phyloP scores from a whole-genome alignment of 2,113 vertebrate species.

The Cheilinus undulatus region DNA sequence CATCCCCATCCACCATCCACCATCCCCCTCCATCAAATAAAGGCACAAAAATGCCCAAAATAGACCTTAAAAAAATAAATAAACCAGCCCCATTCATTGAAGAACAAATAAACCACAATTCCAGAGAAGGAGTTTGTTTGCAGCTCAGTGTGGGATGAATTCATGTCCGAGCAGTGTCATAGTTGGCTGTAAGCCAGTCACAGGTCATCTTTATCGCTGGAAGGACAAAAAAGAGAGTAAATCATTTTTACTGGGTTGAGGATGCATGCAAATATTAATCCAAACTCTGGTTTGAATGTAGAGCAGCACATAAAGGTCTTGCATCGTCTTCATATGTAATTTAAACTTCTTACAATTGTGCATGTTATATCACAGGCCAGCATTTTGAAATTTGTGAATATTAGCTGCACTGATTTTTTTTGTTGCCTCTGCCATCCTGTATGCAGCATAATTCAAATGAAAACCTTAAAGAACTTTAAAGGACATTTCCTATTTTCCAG shows the following conservation, averaged over 20 bases:
- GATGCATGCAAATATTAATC: constrained; percentile 13
- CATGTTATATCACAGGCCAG: too few relatives aligned
- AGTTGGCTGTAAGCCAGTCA: constrained; percentile 87
- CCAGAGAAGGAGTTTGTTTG: fast-evolving
- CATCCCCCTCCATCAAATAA: too few relatives aligned
- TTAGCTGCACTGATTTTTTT: neutral
- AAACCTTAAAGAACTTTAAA: too few relatives aligned
- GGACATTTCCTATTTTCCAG: too few relatives aligned
- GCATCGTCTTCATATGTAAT: neutral
- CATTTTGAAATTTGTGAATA: neutral
- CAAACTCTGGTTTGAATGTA: constrained; percentile 3
- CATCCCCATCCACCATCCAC: too few relatives aligned
- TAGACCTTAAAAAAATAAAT: too few relatives aligned
- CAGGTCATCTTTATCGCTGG: constrained; percentile 90
- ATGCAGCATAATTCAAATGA: too few relatives aligned
- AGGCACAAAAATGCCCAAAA: too few relatives aligned
- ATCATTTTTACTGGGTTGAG: neutral
- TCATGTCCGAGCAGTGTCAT: constrained; percentile 86
- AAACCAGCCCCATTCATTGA: neutral
- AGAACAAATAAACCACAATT: too few relatives aligned
- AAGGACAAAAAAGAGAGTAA: neutral
- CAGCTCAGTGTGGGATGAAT: neutral
- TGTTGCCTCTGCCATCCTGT: neutral
- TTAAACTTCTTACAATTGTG: neutral
- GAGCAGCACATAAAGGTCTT: neutral